Percentiles rank a stretch among this genome's conserved stretches.
phyloP scores from a whole-genome alignment of 2,113 vertebrate genomes.

The Chrysochloris asiatica region DNA sequence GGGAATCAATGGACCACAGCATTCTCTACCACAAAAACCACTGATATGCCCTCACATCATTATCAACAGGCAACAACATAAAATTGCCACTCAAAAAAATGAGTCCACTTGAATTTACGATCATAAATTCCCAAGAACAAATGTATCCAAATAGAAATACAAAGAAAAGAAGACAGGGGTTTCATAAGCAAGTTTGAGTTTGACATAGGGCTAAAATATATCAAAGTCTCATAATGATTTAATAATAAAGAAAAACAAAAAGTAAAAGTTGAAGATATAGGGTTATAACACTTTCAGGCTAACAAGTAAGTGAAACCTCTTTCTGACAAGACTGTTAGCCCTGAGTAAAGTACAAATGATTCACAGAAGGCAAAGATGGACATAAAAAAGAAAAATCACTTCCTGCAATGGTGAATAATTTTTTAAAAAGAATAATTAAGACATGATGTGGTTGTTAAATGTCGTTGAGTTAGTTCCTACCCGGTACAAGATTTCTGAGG shows the following conservation, averaged over 20 bases:
- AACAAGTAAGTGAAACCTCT: slow-evolving; percentile 12
- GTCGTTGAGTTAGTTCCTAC: no score
- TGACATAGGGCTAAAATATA: not conserved
- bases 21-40: not conserved
- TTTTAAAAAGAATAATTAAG: slow-evolving; percentile 42
- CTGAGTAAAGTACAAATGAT: not conserved
- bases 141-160: not conserved
- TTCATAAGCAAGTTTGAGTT: not conserved
- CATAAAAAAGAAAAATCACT: not conserved
- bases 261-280: not conserved
- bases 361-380: not conserved
- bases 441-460: no score
- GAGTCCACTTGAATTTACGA: not conserved
- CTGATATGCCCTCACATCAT: not conserved
- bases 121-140: not conserved
- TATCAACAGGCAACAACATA: not conserved
- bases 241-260: not conserved
- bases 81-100: not conserved
- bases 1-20: no score
- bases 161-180: not conserved
- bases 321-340: slow-evolving; percentile 8
- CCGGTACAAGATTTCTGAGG: no score
- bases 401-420: not conserved
- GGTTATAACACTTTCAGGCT: not conserved
- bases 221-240: not conserved